Percentiles rank a stretch among this genome's conserved stretches.
Evolutionary conservation across 2,113 vertebrate species (phyloP).

Genomic region (Danio rerio): DNA sequence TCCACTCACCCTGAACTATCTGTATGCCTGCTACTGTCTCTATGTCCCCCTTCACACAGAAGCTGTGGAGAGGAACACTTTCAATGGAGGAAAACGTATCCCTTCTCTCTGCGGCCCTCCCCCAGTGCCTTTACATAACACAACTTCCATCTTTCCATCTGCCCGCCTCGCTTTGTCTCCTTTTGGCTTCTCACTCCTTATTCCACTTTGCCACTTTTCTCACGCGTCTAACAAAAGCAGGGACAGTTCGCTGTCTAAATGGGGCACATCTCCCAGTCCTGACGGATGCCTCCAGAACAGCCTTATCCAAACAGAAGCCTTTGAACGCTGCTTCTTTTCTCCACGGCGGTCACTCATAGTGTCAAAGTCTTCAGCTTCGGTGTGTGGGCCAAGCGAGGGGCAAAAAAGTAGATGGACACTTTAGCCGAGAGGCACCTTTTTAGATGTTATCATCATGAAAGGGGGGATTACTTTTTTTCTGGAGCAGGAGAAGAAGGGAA

Average conservation of each 20-base stretch:
- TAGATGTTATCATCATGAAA: slow-evolving; percentile 77
- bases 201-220: slow-evolving; percentile 33
- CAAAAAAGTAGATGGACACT: slow-evolving; percentile 47
- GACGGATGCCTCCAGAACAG: slow-evolving; percentile 33
- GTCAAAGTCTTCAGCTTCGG: slow-evolving; percentile 59
- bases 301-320: slow-evolving; percentile 45
- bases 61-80: slow-evolving; percentile 38
- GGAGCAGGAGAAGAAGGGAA: slow-evolving; percentile 41
- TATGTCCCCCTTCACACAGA: slow-evolving; percentile 36
- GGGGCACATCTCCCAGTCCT: slow-evolving; percentile 38
- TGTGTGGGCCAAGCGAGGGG: slow-evolving; percentile 69
- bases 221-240: slow-evolving; percentile 39
- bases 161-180: slow-evolving; percentile 36
- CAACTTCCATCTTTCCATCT: slow-evolving; percentile 31
- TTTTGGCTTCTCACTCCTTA: slow-evolving; percentile 12
- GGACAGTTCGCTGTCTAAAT: slow-evolving; percentile 41
- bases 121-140: slow-evolving; percentile 60
- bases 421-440: slow-evolving; percentile 70
- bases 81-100: slow-evolving; percentile 38
- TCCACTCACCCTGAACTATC: slow-evolving; percentile 78
- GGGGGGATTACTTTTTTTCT: slow-evolving; percentile 65
- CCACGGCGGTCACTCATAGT: slow-evolving; percentile 63
- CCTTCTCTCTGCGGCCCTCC: slow-evolving; percentile 24
- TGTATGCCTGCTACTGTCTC: slow-evolving; percentile 48
- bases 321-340: slow-evolving; percentile 48